Percentiles rank a stretch among this genome's conserved stretches.
phyloP scores from a whole-genome alignment of 1,140 invertebrate species.

The Atta texana region DNA sequence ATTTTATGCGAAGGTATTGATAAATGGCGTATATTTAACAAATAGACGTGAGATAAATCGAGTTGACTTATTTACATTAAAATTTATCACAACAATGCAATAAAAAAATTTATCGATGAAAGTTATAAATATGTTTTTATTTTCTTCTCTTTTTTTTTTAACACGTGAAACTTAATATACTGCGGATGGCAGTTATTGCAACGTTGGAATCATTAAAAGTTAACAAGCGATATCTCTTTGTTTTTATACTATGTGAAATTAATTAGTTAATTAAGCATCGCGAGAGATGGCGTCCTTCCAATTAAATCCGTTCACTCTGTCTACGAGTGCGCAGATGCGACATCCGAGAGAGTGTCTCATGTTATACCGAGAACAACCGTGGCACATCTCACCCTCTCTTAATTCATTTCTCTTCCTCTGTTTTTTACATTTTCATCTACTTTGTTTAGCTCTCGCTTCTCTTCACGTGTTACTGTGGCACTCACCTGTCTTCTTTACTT shows the following conservation, averaged over 20 bases:
- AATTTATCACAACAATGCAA: conserved; percentile 28
- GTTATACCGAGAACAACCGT: conserved; percentile 70
- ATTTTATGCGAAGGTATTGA: conserved; percentile 66
- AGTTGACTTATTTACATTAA: conserved; percentile 13
- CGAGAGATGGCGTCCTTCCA: conserved; percentile 82
- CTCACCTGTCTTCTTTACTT: conserved; percentile 35
- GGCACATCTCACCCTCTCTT: conserved; percentile 31
- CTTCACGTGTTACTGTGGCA: conserved; percentile 36
- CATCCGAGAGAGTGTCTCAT: conserved; percentile 68
- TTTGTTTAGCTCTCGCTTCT: conserved; percentile 57
- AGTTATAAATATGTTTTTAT: conserved; percentile 11
- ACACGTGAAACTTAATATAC: not conserved
- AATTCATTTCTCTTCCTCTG: conserved; percentile 31
- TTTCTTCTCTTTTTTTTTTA: not conserved
- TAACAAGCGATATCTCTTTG: conserved; percentile 66
- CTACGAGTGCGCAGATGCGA: conserved; percentile 74
- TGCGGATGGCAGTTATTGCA: conserved; percentile 1
- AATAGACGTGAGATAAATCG: conserved; percentile 1
- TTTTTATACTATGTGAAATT: conserved; percentile 82
- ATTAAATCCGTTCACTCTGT: conserved; percentile 81
- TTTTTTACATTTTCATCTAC: conserved; percentile 69
- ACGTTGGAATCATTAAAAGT: conserved; percentile 59
- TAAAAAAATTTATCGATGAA: conserved; percentile 1
- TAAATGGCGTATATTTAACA: conserved; percentile 44
- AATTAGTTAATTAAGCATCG: conserved; percentile 85